phyloP scores from a whole-genome alignment of 30 jellyfish, hydroid and myxozoan species.

The Aurelia coerulea region DNA sequence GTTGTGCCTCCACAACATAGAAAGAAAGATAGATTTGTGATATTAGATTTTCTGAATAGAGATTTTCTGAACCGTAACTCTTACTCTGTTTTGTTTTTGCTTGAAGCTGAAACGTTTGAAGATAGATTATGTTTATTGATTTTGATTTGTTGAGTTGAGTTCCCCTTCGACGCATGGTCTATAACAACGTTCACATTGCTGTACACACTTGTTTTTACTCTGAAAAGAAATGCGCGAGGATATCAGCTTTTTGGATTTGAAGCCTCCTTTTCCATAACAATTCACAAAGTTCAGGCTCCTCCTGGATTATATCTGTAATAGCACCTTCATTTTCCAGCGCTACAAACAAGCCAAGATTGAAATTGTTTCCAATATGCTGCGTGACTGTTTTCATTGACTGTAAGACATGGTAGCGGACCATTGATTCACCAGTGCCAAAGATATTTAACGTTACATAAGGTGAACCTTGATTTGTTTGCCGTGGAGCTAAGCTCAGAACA shows the following conservation, averaged over 20 bases:
- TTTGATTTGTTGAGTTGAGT: too few relatives aligned
- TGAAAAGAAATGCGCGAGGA: constrained; percentile 21
- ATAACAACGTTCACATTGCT: neutral
- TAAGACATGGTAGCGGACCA: constrained; percentile 38
- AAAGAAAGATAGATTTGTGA: too few relatives aligned
- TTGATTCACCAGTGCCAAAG: constrained; percentile 11
- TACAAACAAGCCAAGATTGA: constrained; percentile 21
- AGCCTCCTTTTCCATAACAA: constrained; percentile 28
- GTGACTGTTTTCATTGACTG: constrained; percentile 21
- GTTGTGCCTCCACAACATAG: too few relatives aligned
- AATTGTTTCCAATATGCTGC: constrained; percentile 15
- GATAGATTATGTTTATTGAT: too few relatives aligned
- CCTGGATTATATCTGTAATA: neutral
- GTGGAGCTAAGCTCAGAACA: constrained; percentile 11
- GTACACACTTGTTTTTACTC: neutral
- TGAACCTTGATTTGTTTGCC: constrained; percentile 18
- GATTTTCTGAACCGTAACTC: too few relatives aligned
- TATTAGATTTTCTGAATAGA: too few relatives aligned
- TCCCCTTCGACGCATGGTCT: too few relatives aligned
- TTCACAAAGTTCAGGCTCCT: constrained; percentile 22
- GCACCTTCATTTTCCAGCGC: constrained; percentile 13
- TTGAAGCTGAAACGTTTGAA: too few relatives aligned
- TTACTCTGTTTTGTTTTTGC: too few relatives aligned
- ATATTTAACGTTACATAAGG: constrained; percentile 10
- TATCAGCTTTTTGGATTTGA: constrained; percentile 18